Evolutionary conservation across 2,888 invertebrate species (phyloP).

Genomic region (Imbricaverruca yamaguchii): DNA sequence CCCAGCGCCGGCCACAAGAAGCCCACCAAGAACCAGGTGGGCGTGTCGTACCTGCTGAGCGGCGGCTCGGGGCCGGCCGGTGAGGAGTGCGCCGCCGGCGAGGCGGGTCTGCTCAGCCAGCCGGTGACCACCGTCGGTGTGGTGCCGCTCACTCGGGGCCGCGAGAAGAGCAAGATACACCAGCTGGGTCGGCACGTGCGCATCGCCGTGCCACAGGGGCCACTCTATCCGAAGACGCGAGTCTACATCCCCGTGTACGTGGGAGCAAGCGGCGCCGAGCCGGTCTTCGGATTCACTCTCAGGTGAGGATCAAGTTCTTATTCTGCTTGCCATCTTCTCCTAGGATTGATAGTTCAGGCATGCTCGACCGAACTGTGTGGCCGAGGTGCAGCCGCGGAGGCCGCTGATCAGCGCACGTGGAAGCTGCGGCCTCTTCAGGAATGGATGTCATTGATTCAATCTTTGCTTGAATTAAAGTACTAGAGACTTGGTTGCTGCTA

Average conservation of each 20-base stretch:
- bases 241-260: constrained; percentile 86
- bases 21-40: constrained; percentile 9
- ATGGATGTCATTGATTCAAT: no score
- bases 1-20: neutral
- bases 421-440: no score
- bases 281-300: constrained; percentile 72
- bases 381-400: no score
- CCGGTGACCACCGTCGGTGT: constrained; percentile 55
- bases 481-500: no score
- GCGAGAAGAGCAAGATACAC: constrained; percentile 62
- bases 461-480: no score
- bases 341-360: no score
- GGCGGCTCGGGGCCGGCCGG: constrained; percentile 44
- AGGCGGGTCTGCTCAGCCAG: constrained; percentile 57
- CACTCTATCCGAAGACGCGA: constrained; percentile 79
- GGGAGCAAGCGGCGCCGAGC: constrained; percentile 44
- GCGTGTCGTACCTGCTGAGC: constrained; percentile 12
- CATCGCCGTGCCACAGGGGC: constrained; percentile 76
- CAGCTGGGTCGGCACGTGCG: constrained; percentile 69
- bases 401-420: no score
- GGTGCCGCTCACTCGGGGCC: constrained; percentile 67
- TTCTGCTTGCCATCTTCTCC: no score
- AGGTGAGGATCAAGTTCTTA: constrained; percentile 52
- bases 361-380: no score
- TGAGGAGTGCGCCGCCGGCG: constrained; percentile 55